Conservation (phyloP, 2,888 invertebrate species). For the Eremobia ochroleuca region DNA sequence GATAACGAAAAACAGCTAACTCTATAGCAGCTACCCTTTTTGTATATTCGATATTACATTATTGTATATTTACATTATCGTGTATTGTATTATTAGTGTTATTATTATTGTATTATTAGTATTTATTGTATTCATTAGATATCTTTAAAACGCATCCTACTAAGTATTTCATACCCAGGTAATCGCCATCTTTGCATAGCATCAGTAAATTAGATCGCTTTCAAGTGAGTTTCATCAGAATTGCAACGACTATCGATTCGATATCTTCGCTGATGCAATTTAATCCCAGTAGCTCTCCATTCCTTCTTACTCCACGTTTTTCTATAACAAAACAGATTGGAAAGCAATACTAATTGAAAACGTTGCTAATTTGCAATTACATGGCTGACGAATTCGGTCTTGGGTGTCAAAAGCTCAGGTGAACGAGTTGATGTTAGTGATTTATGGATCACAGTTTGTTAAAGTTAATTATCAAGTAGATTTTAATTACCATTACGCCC, state of each 20-base stretch:
- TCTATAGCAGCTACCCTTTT: not conserved
- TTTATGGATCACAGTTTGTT: conserved; percentile 49
- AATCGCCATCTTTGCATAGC: not conserved
- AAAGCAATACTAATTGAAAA: conserved; percentile 49
- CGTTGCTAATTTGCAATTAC: conserved; percentile 49
- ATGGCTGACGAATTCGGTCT: conserved; percentile 51
- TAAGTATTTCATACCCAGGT: not conserved
- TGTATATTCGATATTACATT: too few relatives aligned
- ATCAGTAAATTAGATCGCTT: too few relatives aligned
- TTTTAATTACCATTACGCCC: conserved; percentile 36
- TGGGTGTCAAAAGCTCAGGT: conserved; percentile 46
- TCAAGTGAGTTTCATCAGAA: not conserved
- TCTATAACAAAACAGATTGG: conserved; percentile 17
- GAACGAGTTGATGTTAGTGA: conserved; percentile 44
- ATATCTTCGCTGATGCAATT: not conserved
- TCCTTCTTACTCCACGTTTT: conserved; percentile 8
- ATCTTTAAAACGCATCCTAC: not conserved
- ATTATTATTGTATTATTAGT: too few relatives aligned
- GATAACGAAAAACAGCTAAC: not conserved
- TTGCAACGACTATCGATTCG: not conserved
- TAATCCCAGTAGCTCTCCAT: not conserved
- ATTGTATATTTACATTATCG: too few relatives aligned
- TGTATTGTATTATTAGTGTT: too few relatives aligned
- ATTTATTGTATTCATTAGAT: too few relatives aligned
- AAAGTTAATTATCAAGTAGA: conserved; percentile 32